Base-by-base conservation (phyloP, 2,888 invertebrate species). In the Rhingia campestris region DNA sequence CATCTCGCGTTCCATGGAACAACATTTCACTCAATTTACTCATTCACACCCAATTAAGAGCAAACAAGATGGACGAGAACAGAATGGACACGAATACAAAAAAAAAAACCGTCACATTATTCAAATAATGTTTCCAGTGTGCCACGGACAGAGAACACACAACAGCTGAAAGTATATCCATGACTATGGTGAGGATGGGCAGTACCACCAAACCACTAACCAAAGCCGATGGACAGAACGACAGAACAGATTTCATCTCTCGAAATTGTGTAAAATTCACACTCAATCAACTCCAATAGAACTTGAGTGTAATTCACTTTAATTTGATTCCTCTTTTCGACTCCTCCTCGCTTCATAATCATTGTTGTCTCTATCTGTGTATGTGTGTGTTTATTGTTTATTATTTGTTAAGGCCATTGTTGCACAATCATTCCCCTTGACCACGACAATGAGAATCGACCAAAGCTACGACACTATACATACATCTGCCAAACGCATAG, bases 221-320 rank as follows among this genome's bases (percentile, higher is more conserved):
- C 47, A 22, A 4, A n/a, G 35, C 47, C 49, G 39, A 41, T 33
- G 51, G 53, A 59, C 70, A 43, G 39, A 5, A n/a, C 9, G 30
- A 14, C 43, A 12, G 75, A 49, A 56, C 79, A 74, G 82, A 79
- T 79, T 84, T 73, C 73, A 74, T 77, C 79, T 79, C 82, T 84
- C 43, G 79, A 84, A 79, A 84, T 70, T 84, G 84, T 80, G 84
- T 84, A 84, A 84, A 84, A 84, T 84, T 79, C 74, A 80, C 84
- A 84, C 84, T 84, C 84, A 84, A 80, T 84, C 84, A 84, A 84
- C 84, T 84, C 80, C 84, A 84, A 84, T 84, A 84, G 79, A 84
- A 80, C 69, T 80, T 66, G 84, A 84, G 84, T 80, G 84, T 84
- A 80, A 84, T 84, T 84, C 80, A 84, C 79, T 84, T 84, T 84